Evolutionary conservation across 2,797 vertebrate genomes (phyloP).

Genomic region (Onychomys torridus): DNA sequence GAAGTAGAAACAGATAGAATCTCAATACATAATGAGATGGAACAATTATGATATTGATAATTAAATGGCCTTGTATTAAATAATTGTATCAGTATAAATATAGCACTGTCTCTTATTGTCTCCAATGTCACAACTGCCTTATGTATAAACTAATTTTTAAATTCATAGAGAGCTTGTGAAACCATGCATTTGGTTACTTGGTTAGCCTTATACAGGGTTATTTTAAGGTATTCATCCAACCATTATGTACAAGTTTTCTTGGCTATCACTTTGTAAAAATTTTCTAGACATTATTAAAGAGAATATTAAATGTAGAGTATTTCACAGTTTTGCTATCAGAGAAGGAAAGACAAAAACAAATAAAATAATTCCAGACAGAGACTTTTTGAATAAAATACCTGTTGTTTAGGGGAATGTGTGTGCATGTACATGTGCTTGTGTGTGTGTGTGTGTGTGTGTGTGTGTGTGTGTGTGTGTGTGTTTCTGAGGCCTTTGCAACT

Average conservation of each 20-base stretch:
- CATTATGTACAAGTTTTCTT: slow-evolving; percentile 29
- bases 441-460: neutral
- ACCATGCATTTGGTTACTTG: neutral
- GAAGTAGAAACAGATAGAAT: neutral
- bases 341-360: neutral
- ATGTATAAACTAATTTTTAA: neutral
- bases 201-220: neutral
- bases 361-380: slow-evolving; percentile 24
- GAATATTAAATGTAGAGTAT: slow-evolving; percentile 7
- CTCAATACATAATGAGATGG: neutral
- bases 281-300: slow-evolving; percentile 18
- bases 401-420: neutral
- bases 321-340: slow-evolving; percentile 38
- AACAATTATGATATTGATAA: neutral
- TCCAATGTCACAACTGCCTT: neutral
- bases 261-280: neutral
- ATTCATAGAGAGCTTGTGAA: neutral
- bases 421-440: too few species aligned
- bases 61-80: neutral
- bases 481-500: neutral
- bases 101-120: slow-evolving; percentile 31
- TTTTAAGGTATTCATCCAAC: neutral
- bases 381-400: slow-evolving; percentile 4
- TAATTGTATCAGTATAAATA: neutral
- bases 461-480: too few species aligned